Conservation (phyloP, 2,888 invertebrate species). For the Cryptus armator region DNA sequence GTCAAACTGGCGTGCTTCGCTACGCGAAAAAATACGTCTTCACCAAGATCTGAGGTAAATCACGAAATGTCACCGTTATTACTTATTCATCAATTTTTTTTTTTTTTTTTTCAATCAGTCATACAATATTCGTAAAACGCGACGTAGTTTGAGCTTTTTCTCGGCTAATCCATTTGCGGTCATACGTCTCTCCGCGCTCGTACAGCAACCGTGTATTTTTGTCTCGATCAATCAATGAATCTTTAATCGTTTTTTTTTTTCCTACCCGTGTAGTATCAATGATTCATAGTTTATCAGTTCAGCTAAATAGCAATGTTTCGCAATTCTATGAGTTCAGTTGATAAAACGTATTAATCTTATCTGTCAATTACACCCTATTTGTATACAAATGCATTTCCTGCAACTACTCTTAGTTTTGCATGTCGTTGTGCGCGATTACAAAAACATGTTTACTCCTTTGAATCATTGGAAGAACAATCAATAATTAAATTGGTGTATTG, state of each 20-base stretch:
- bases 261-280: neutral
- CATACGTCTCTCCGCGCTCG: neutral
- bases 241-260: slow-evolving; percentile 4
- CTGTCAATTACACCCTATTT: neutral
- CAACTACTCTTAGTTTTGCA: no score
- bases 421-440: neutral
- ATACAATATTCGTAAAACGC: slow-evolving; percentile 36
- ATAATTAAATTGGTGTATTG: neutral
- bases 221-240: slow-evolving; percentile 43
- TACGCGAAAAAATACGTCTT: slow-evolving; percentile 50
- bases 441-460: neutral
- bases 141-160: slow-evolving; percentile 41
- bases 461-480: neutral
- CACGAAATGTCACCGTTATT: slow-evolving; percentile 36
- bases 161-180: neutral
- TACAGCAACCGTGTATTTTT: slow-evolving; percentile 31
- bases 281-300: neutral
- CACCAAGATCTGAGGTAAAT: slow-evolving; percentile 63
- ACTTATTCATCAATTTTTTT: slow-evolving; percentile 10
- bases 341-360: neutral
- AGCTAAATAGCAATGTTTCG: slow-evolving; percentile 27
- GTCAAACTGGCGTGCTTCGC: slow-evolving; percentile 46
- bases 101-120: neutral
- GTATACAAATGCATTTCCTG: no score
- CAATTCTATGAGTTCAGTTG: neutral